These are phyloP conservation scores for Mastigias papua DNA, from an alignment of 30 jellyfish, hydroid and myxozoan species.

Conservation along the genomic window DNA sequence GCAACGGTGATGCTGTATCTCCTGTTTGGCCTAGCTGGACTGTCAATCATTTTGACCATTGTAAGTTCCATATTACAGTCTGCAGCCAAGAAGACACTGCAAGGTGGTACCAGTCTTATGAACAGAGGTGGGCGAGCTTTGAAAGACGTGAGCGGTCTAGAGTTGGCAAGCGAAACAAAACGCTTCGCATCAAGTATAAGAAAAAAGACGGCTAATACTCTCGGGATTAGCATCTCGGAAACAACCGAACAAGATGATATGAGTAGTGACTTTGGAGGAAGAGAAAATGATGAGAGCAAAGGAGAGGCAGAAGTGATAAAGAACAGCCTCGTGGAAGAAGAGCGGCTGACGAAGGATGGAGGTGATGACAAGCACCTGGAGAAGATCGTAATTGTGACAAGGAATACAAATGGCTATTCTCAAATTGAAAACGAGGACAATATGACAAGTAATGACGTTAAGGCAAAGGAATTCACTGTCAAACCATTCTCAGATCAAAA, in stretches of 20 bases:
- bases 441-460: neutral
- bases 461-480: neutral
- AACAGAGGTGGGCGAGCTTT: slow-evolving; percentile 46
- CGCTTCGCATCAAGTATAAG: slow-evolving; percentile 56
- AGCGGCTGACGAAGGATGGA: neutral
- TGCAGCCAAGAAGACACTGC: slow-evolving; percentile 71
- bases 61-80: slow-evolving; percentile 60
- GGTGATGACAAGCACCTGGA: neutral
- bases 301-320: neutral
- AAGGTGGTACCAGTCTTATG: slow-evolving; percentile 58
- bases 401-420: neutral
- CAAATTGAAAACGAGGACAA: neutral
- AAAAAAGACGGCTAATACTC: slow-evolving; percentile 39
- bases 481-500: neutral
- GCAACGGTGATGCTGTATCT: slow-evolving; percentile 63
- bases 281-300: neutral
- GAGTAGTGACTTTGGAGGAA: slow-evolving; percentile 5
- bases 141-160: slow-evolving; percentile 58
- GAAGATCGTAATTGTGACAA: neutral
- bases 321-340: neutral
- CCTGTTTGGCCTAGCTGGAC: slow-evolving; percentile 65
- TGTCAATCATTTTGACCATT: slow-evolving; percentile 68
- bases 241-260: neutral
- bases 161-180: slow-evolving; percentile 40
- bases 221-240: slow-evolving; percentile 8